Evolutionary conservation across 2,797 vertebrate species (phyloP).

Genomic region (Buphagus erythrorhynchus): DNA sequence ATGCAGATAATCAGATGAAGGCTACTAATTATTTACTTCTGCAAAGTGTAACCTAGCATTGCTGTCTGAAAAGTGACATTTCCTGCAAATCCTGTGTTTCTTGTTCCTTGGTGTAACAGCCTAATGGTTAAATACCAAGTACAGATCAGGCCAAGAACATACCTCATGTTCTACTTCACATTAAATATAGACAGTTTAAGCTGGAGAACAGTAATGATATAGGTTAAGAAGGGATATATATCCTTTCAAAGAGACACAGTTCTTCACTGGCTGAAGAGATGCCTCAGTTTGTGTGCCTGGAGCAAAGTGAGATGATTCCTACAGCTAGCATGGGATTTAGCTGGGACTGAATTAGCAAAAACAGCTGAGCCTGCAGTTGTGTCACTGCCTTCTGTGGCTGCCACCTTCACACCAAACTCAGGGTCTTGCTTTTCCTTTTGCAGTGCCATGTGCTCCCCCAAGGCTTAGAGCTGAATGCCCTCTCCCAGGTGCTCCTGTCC

Average conservation of each 20-base stretch:
- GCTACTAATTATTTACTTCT: conserved; percentile 26
- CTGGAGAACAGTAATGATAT: not conserved
- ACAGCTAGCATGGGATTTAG: not conserved
- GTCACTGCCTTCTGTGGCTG: not conserved
- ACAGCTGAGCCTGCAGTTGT: not conserved
- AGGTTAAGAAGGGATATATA: not conserved
- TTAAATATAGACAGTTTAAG: not conserved
- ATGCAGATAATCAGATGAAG: conserved; percentile 41
- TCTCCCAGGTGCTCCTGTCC: not conserved
- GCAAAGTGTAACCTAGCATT: not conserved
- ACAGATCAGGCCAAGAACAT: not conserved
- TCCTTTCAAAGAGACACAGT: not conserved
- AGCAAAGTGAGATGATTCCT: not conserved
- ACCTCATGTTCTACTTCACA: not conserved
- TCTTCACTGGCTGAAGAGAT: not conserved
- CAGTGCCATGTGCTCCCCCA: not conserved
- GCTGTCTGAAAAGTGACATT: not conserved
- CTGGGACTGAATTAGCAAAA: not conserved
- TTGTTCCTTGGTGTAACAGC: not conserved
- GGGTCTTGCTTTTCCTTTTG: not conserved
- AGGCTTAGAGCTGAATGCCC: not conserved
- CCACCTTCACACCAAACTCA: not conserved
- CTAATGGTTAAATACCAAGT: not conserved
- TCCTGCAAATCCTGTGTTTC: not conserved
- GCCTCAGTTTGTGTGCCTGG: not conserved